Evolutionary conservation across 30 jellyfish, hydroid and myxozoan genomes (phyloP).

Genomic region (Aurelia coerulea): DNA sequence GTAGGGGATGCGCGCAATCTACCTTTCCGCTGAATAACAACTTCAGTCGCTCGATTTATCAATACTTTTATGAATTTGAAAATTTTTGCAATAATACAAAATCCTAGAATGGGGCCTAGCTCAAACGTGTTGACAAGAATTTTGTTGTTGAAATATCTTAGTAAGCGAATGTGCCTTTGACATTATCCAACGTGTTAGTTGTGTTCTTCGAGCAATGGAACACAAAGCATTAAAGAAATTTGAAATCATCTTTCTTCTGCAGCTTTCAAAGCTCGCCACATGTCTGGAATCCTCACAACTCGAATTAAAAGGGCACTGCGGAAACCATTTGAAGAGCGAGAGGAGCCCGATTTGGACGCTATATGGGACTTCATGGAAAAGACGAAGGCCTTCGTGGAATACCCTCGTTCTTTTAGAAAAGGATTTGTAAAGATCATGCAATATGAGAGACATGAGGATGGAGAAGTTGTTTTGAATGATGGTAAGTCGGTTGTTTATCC

Average conservation of each 20-base stretch:
- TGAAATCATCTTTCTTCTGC: not conserved
- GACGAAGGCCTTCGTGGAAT: slow-evolving; percentile 12
- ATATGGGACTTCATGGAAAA: not conserved
- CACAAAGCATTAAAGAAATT: no score
- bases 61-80: no score
- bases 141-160: no score
- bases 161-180: no score
- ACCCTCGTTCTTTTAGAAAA: slow-evolving; percentile 1
- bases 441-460: slow-evolving; percentile 1
- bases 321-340: slow-evolving; percentile 18
- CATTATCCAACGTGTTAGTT: no score
- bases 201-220: no score
- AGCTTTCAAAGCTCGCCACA: slow-evolving; percentile 13
- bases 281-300: slow-evolving; percentile 3
- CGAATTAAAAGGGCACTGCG: slow-evolving; percentile 11
- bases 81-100: no score
- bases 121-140: no score
- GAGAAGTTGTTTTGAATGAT: not conserved
- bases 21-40: no score
- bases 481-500: not conserved
- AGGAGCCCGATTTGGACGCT: not conserved
- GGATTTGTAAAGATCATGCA: not conserved
- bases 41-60: no score
- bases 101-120: no score
- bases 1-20: no score